Evolutionary conservation across 2,888 invertebrate genomes (phyloP).

Genomic region (Ditula angustiorana): DNA sequence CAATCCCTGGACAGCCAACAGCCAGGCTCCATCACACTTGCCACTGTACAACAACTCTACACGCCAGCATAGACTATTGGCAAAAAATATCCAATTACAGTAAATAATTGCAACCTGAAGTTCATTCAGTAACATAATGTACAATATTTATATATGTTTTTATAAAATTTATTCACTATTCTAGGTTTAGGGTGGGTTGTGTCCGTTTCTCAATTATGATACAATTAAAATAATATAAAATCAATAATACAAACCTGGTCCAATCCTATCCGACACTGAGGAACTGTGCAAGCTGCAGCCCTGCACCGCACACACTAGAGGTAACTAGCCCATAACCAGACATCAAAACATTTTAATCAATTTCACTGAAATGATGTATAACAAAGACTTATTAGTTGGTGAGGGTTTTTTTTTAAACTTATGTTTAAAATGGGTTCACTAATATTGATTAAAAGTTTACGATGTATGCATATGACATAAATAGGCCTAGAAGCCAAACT

Average conservation of each 20-base stretch:
- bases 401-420: no score
- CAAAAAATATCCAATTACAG: conserved; percentile 18
- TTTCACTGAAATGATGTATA: no score
- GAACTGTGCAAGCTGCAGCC: conserved; percentile 30
- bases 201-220: conserved; percentile 75
- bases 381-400: no score
- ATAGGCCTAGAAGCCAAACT: not conserved
- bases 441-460: no score
- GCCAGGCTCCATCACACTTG: not conserved
- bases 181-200: conserved; percentile 80
- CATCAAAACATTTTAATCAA: no score
- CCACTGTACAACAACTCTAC: not conserved
- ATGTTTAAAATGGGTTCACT: no score
- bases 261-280: conserved; percentile 21
- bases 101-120: conserved; percentile 9
- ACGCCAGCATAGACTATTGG: conserved; percentile 5
- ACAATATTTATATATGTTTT: conserved; percentile 33
- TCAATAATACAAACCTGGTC: conserved; percentile 50
- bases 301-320: conserved; percentile 11
- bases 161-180: conserved; percentile 53
- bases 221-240: conserved; percentile 54
- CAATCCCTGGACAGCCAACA: not conserved
- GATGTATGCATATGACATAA: no score
- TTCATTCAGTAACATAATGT: conserved; percentile 28
- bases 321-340: no score